A percentile compares a stretch with the other conserved stretches of the same genome.
These are phyloP conservation scores for Crocidura indochinensis DNA, from an alignment of 2,797 vertebrate species.

Conservation along the genomic window DNA sequence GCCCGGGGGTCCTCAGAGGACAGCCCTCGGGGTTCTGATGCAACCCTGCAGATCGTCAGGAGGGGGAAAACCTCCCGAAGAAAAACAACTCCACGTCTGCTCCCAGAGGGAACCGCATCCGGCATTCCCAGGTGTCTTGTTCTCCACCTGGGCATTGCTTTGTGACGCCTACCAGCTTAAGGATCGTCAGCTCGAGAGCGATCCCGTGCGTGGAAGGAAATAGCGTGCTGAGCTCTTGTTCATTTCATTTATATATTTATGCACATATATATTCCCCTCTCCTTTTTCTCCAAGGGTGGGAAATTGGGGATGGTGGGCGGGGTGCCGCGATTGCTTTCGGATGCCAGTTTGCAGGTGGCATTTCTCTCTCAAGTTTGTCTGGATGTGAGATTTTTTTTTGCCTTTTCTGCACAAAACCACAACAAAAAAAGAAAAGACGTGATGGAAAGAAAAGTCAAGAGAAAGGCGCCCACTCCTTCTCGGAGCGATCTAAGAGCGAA, in stretches of 20 bases:
- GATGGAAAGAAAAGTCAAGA: conserved; percentile 64
- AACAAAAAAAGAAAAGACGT: conserved; percentile 42
- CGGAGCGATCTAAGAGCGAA: conserved; percentile 48
- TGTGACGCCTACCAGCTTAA: background rate
- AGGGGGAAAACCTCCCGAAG: background rate
- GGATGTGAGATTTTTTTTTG: conserved; percentile 75
- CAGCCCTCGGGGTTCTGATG: conserved; percentile 72
- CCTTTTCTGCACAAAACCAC: conserved; percentile 75
- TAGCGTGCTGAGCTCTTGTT: background rate
- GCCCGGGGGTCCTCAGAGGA: conserved; percentile 70
- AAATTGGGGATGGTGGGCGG: conserved; percentile 28
- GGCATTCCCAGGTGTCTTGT: conserved; percentile 66
- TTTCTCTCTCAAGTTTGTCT: conserved; percentile 81
- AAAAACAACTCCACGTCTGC: conserved; percentile 51
- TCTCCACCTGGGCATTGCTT: conserved; percentile 74
- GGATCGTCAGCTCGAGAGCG: conserved; percentile 41
- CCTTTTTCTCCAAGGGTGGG: background rate
- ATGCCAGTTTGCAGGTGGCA: conserved; percentile 28
- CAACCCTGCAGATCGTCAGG: conserved; percentile 69
- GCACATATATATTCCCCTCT: too few relatives aligned
- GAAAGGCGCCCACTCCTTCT: conserved; percentile 27
- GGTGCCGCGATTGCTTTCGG: conserved; percentile 50
- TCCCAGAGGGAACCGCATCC: conserved; percentile 24
- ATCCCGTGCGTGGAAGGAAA: conserved; percentile 68
- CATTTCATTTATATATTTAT: conserved; percentile 53